Percentiles rank a stretch among this genome's conserved stretches.
These are phyloP conservation scores for Phengaris arion DNA, from an alignment of 2,888 invertebrate genomes.

Conservation along the genomic window DNA sequence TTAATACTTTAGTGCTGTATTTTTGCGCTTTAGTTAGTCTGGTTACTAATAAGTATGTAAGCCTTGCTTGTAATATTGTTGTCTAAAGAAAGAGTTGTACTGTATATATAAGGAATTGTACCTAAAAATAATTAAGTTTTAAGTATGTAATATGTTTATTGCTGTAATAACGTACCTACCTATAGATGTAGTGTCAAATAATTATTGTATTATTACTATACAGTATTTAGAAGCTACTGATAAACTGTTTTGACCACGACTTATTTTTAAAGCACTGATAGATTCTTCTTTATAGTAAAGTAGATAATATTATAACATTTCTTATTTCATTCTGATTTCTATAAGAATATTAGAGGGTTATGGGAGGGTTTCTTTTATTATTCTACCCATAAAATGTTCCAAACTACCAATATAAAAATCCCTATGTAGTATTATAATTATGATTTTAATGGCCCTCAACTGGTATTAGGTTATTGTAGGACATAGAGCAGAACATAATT, in stretches of 20 bases:
- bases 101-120: neutral
- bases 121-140: neutral
- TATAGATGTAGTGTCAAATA: neutral
- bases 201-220: neutral
- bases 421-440: too few relatives aligned
- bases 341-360: neutral
- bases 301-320: neutral
- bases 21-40: too few relatives aligned
- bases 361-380: too few relatives aligned
- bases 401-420: too few relatives aligned
- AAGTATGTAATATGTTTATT: neutral
- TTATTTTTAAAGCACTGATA: neutral
- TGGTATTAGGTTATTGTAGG: neutral
- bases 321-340: neutral
- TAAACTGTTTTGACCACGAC: neutral
- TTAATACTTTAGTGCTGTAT: too few relatives aligned
- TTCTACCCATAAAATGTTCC: too few relatives aligned
- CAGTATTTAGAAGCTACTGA: neutral
- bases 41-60: too few relatives aligned
- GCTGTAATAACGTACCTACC: neutral
- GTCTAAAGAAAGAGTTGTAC: slow-evolving; percentile 1
- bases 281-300: neutral
- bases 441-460: neutral
- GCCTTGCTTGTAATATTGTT: neutral
- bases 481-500: neutral